These are phyloP conservation scores for Lumbricus terrestris DNA, from an alignment of 2,888 invertebrate species.

Conservation along the genomic window DNA sequence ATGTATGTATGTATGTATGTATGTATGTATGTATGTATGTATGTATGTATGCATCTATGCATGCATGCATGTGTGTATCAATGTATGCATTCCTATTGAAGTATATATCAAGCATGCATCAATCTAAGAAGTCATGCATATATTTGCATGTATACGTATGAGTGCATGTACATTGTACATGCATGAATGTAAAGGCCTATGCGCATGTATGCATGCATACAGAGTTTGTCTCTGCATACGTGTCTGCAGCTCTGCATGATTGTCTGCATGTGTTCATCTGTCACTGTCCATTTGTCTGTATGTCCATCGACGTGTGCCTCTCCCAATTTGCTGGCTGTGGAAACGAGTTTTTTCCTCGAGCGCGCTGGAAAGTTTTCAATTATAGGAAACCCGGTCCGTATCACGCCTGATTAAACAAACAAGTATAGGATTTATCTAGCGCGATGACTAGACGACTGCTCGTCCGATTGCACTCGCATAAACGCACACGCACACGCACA, in stretches of 20 bases:
- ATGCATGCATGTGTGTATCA: background rate
- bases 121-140: too few relatives aligned
- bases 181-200: too few relatives aligned
- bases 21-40: too few relatives aligned
- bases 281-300: background rate
- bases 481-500: background rate
- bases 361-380: background rate
- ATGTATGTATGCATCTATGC: too few relatives aligned
- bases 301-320: background rate
- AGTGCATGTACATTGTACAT: too few relatives aligned
- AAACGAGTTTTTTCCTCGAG: background rate
- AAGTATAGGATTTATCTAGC: slow-evolving; percentile 3
- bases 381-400: background rate
- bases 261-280: background rate
- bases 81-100: too few relatives aligned
- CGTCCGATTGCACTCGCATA: background rate
- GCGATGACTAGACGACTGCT: background rate
- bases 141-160: too few relatives aligned
- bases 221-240: background rate
- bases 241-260: background rate
- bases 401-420: background rate
- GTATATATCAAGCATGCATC: too few relatives aligned
- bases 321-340: background rate
- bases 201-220: background rate
- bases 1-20: too few relatives aligned